Conservation (phyloP, 2,888 invertebrate species). For the Ommatoiulus sabulosus region DNA sequence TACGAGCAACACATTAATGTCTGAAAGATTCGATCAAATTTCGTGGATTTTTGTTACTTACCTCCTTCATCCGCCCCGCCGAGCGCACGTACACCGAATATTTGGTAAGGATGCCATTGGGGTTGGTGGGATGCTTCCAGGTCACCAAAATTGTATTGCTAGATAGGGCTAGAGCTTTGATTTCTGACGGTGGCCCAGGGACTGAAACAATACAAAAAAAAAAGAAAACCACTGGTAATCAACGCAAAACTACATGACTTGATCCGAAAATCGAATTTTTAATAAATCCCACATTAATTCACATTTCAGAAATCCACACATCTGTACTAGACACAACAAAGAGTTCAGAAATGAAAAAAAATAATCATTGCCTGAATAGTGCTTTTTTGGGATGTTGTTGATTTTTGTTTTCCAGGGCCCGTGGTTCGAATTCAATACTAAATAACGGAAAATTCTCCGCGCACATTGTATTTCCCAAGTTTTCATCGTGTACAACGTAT, state of each 20-base stretch:
- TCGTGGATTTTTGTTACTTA: conserved; percentile 34
- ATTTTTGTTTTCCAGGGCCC: too few relatives aligned
- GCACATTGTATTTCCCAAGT: not conserved
- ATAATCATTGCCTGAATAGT: too few relatives aligned
- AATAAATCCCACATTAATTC: too few relatives aligned
- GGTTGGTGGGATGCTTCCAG: conserved; percentile 80
- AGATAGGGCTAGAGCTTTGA: conserved; percentile 82
- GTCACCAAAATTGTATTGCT: conserved; percentile 80
- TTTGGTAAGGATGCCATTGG: conserved; percentile 82
- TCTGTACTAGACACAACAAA: too few relatives aligned
- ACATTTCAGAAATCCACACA: too few relatives aligned
- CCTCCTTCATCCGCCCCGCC: conserved; percentile 60
- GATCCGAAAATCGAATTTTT: too few relatives aligned
- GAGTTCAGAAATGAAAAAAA: too few relatives aligned
- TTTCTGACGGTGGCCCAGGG: conserved; percentile 82
- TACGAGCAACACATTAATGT: not conserved
- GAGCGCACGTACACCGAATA: conserved; percentile 71
- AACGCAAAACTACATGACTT: too few relatives aligned
- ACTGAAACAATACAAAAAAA: conserved; percentile 70
- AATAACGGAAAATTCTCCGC: not conserved
- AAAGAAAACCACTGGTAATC: too few relatives aligned
- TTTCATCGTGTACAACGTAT: not conserved
- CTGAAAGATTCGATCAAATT: too few relatives aligned
- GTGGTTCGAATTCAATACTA: too few relatives aligned
- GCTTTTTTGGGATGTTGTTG: too few relatives aligned